Evolutionary conservation across 1,140 invertebrate genomes (phyloP).

Genomic region (Zaprionus tsacasi): DNA sequence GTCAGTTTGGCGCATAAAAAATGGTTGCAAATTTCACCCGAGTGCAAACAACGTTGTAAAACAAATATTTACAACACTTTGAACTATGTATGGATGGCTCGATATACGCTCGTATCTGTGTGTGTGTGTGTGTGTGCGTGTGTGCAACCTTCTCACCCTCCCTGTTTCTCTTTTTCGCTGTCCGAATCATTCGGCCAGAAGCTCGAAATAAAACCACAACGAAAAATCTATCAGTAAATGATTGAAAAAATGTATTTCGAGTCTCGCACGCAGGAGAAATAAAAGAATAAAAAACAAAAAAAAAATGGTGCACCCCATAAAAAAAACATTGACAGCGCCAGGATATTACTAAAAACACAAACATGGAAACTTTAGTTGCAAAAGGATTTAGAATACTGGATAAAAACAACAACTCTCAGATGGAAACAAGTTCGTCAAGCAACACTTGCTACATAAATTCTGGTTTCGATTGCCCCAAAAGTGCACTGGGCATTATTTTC

Average conservation of each 20-base stretch:
- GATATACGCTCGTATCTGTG: not conserved
- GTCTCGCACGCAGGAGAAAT: slow-evolving; percentile 9
- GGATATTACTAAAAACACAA: slow-evolving; percentile 35
- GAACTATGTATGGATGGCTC: slow-evolving; percentile 43
- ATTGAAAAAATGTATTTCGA: slow-evolving; percentile 57
- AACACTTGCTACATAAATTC: slow-evolving; percentile 37
- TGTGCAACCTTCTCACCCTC: not conserved
- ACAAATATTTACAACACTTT: slow-evolving; percentile 79
- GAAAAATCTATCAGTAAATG: slow-evolving; percentile 66
- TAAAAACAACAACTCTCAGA: slow-evolving; percentile 16
- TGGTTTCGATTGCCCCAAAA: slow-evolving; percentile 14
- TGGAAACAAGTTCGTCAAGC: not conserved
- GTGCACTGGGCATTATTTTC: not conserved
- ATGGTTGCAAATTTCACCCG: slow-evolving; percentile 70
- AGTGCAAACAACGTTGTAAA: slow-evolving; percentile 70
- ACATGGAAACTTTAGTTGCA: slow-evolving; percentile 49
- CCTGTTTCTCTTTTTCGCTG: not conserved
- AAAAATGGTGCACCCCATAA: not conserved
- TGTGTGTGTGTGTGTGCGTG: slow-evolving; percentile 11
- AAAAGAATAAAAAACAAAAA: slow-evolving; percentile 3
- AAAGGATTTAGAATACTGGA: slow-evolving; percentile 40
- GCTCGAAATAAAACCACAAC: slow-evolving; percentile 46
- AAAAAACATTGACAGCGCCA: slow-evolving; percentile 22
- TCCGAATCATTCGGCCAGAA: slow-evolving; percentile 41
- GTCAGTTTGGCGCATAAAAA: slow-evolving; percentile 60